phyloP scores from a whole-genome alignment of 2,888 invertebrate genomes.

The Andrena trimmerana region DNA sequence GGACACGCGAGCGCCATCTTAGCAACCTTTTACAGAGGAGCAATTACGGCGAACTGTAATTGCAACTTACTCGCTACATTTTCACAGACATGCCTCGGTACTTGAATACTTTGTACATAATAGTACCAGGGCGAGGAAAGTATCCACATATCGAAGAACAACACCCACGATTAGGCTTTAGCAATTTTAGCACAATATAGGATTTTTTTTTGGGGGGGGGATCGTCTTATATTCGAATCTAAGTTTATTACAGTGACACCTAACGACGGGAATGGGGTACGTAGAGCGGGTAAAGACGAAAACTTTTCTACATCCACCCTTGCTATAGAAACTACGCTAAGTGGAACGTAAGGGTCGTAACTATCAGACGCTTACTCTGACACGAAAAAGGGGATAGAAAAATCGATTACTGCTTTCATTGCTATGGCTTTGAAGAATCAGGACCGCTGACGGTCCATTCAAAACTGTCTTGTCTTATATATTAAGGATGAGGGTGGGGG shows the following conservation, averaged over 20 bases:
- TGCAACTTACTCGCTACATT: background rate
- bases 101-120: too few relatives aligned
- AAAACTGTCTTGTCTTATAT: too few relatives aligned
- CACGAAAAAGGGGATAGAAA: background rate
- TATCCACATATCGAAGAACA: too few relatives aligned
- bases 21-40: background rate
- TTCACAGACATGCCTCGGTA: slow-evolving; percentile 1
- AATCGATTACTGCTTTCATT: background rate
- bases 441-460: background rate
- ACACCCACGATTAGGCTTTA: too few relatives aligned
- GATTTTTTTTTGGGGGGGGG: background rate
- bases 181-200: too few relatives aligned
- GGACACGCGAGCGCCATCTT: slow-evolving; percentile 16
- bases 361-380: background rate
- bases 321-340: background rate
- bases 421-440: background rate
- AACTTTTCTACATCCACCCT: background rate
- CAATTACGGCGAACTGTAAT: background rate
- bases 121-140: too few relatives aligned
- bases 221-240: background rate
- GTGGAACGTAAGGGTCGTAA: background rate
- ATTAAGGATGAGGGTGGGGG: too few relatives aligned
- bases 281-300: background rate
- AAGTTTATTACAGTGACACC: background rate
- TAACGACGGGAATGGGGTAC: background rate